Evolutionary conservation across 1,140 invertebrate genomes (phyloP).

Genomic region (Drosophila melanica): DNA sequence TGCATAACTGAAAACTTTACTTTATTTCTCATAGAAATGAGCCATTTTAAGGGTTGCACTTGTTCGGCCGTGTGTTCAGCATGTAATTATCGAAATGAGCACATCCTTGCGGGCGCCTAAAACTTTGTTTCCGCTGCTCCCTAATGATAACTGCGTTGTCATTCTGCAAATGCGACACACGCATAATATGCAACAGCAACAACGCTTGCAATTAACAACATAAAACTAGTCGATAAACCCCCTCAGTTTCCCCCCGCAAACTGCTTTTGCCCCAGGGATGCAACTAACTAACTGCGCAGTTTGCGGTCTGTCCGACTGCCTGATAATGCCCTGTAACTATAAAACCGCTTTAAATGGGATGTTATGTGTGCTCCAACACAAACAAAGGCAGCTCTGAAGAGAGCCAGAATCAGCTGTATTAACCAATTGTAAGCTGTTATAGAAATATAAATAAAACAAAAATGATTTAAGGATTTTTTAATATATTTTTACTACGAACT

Average conservation of each 20-base stretch:
- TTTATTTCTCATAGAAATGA: not conserved
- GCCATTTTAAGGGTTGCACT: not conserved
- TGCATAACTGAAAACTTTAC: not conserved
- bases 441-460: no score
- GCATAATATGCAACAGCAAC: conserved; percentile 7
- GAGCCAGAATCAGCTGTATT: no score
- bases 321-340: conserved; percentile 2
- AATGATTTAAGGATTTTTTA: no score
- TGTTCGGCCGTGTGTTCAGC: not conserved
- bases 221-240: conserved; percentile 23
- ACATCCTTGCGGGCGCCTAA: conserved; percentile 1
- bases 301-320: not conserved
- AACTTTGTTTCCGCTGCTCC: conserved; percentile 17
- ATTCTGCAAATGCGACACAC: conserved; percentile 18
- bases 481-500: no score
- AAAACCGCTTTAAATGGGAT: not conserved
- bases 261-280: conserved; percentile 1
- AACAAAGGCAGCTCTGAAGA: no score
- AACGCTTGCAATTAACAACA: conserved; percentile 23
- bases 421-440: no score
- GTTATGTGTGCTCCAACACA: not conserved
- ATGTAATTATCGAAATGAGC: conserved; percentile 22
- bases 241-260: not conserved
- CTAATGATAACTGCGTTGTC: conserved; percentile 6
- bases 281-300: conserved; percentile 6